phyloP scores from a whole-genome alignment of 35 echinoderm and acorn worm species.

The Lytechinus variegatus region DNA sequence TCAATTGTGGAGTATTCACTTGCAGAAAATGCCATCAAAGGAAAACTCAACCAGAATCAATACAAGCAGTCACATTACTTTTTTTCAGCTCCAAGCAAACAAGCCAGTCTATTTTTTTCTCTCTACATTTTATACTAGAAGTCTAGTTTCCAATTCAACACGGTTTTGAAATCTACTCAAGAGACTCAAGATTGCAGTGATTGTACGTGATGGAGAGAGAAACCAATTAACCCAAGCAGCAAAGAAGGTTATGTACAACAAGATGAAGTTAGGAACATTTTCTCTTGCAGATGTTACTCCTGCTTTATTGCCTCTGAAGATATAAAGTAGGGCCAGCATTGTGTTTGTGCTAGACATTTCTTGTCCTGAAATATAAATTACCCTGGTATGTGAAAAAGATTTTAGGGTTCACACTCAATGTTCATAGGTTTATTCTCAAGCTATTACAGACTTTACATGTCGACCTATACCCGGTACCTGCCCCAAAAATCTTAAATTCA shows the following conservation, averaged over 20 bases:
- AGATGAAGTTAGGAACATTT: neutral
- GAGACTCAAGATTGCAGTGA: neutral
- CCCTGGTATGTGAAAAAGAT: no score
- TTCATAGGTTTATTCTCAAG: no score
- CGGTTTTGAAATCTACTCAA: neutral
- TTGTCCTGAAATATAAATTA: no score
- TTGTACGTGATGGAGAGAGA: neutral
- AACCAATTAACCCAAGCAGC: neutral
- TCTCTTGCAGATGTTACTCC: no score
- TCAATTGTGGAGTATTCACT: neutral
- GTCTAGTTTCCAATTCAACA: neutral
- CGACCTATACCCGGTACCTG: no score
- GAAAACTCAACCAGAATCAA: neutral
- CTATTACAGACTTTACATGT: no score
- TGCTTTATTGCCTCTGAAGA: neutral
- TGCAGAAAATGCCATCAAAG: neutral
- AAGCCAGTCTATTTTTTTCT: neutral
- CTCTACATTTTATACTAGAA: neutral
- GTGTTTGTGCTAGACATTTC: no score
- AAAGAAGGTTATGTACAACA: neutral
- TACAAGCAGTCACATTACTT: neutral
- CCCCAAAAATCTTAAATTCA: no score
- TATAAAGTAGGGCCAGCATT: neutral
- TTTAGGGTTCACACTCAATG: no score
- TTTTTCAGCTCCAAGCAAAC: neutral